Conservation (phyloP, 2,113 vertebrate genomes). For the Labrus mixtus region DNA sequence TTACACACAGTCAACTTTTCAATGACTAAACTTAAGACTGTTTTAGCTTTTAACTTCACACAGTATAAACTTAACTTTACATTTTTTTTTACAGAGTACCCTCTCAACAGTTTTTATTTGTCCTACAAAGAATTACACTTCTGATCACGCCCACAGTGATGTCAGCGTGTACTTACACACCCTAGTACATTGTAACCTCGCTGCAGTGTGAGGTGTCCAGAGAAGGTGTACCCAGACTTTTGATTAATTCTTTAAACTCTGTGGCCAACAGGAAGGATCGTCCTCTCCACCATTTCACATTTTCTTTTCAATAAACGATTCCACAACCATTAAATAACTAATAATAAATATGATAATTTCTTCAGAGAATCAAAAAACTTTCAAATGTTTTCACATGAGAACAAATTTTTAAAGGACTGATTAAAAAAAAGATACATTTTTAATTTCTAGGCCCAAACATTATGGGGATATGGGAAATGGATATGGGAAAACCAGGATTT, state of each 20-base stretch:
- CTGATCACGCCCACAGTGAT: slow-evolving; percentile 3
- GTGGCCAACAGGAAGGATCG: background rate
- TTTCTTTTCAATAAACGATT: background rate
- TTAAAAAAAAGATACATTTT: background rate
- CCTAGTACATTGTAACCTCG: background rate
- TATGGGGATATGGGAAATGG: background rate
- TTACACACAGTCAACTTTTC: slow-evolving; percentile 25
- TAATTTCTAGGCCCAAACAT: background rate
- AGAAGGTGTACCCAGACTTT: background rate
- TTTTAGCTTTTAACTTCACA: background rate
- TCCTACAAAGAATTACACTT: no score
- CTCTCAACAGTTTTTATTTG: background rate
- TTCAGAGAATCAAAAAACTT: slow-evolving; percentile 8
- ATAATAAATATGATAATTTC: background rate
- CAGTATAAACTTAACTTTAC: background rate
- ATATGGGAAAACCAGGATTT: background rate
- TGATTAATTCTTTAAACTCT: background rate
- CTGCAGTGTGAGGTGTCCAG: background rate
- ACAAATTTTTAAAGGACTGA: slow-evolving; percentile 1
- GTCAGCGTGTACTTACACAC: slow-evolving; percentile 4
- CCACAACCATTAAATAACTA: background rate
- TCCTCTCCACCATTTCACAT: background rate
- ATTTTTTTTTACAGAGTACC: no score
- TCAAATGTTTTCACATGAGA: background rate
- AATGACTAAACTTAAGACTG: background rate